Conservation (phyloP, 92 coral and sea anemone genomes). For the Zoanthus solanderi region DNA sequence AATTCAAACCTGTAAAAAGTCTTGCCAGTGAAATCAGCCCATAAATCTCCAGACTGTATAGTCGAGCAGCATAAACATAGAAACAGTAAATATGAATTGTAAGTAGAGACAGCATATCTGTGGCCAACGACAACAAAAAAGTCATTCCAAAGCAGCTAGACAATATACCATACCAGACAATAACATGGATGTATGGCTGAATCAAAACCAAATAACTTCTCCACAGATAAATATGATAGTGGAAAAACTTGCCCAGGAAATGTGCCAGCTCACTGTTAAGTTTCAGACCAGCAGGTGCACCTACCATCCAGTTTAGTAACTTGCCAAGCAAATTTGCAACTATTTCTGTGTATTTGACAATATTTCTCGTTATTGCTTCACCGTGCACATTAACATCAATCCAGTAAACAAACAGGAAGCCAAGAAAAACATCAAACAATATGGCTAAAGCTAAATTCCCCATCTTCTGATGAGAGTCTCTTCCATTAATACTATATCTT, state of each 20-base stretch:
- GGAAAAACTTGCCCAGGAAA: constrained; percentile 87
- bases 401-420: constrained; percentile 68
- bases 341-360: constrained; percentile 74
- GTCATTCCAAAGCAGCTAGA: constrained; percentile 92
- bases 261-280: constrained; percentile 85
- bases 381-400: constrained; percentile 52
- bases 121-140: constrained; percentile 81
- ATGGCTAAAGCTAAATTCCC: constrained; percentile 49
- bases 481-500: not conserved
- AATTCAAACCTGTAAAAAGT: constrained; percentile 89
- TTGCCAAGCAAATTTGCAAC: constrained; percentile 73
- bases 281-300: constrained; percentile 95
- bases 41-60: constrained; percentile 87
- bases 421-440: constrained; percentile 73
- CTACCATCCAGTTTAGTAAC: constrained; percentile 88
- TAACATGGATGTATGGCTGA: constrained; percentile 79
- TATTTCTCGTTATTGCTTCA: constrained; percentile 54
- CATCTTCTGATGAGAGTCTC: not conserved
- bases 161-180: constrained; percentile 75
- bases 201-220: constrained; percentile 81
- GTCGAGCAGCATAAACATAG: constrained; percentile 97
- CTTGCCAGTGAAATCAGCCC: constrained; percentile 79
- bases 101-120: constrained; percentile 85
- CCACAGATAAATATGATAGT: constrained; percentile 92
- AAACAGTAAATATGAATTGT: constrained; percentile 96